Percentiles rank a stretch among this genome's conserved stretches.
phyloP scores from a whole-genome alignment of 2,888 invertebrate genomes.

The Xylophagus ater region DNA sequence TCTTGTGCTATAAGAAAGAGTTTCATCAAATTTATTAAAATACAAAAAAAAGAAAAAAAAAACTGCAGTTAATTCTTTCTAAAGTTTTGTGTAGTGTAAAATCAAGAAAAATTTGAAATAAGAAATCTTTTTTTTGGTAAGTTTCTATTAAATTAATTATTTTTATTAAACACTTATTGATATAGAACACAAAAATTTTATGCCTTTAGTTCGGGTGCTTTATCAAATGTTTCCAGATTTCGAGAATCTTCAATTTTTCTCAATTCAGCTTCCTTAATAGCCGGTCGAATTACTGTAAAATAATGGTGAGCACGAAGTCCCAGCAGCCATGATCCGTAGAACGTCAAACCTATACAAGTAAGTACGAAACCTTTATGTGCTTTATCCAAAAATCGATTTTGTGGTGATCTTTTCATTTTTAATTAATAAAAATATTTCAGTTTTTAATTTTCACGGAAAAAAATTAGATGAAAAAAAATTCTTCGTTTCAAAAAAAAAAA shows the following conservation, averaged over 20 bases:
- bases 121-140: too few species aligned
- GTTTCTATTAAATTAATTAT: too few species aligned
- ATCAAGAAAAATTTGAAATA: too few species aligned
- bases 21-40: too few species aligned
- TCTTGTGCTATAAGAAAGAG: too few species aligned
- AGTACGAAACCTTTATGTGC: slow-evolving; percentile 46
- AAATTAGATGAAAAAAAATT: background rate
- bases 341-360: slow-evolving; percentile 44
- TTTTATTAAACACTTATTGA: too few species aligned
- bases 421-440: too few species aligned
- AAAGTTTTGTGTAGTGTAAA: too few species aligned
- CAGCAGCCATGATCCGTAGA: slow-evolving; percentile 41
- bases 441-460: background rate
- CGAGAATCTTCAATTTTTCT: slow-evolving; percentile 37
- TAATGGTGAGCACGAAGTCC: slow-evolving; percentile 42
- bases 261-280: slow-evolving; percentile 35
- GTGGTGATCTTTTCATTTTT: slow-evolving; percentile 34
- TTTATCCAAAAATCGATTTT: slow-evolving; percentile 37
- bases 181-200: too few species aligned
- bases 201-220: slow-evolving; percentile 31
- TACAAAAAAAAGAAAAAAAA: too few species aligned
- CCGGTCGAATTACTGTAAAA: slow-evolving; percentile 42
- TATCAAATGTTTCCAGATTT: slow-evolving; percentile 31
- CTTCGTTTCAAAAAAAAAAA: background rate
- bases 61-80: too few species aligned